These are phyloP conservation scores for Scaptomyza reducta DNA, from an alignment of 2,888 invertebrate species.

Conservation along the genomic window DNA sequence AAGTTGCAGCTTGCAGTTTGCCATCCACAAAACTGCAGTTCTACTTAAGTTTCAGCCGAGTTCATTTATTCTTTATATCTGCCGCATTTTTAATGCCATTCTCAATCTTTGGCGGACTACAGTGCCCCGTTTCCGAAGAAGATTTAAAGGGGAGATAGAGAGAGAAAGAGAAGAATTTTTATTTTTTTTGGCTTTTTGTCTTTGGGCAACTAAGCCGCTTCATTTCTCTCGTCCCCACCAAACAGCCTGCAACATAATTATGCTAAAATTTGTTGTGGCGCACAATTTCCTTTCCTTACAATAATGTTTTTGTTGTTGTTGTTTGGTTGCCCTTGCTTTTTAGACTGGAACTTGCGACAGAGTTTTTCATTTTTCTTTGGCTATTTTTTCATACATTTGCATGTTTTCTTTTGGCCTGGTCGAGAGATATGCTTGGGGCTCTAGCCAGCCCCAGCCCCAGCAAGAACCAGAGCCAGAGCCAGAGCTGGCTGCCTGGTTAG, in stretches of 20 bases:
- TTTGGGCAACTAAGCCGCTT: conserved; percentile 31
- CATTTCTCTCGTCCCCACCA: conserved; percentile 7
- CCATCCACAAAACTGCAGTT: conserved; percentile 43
- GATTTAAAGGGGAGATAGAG: not conserved
- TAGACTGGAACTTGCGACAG: conserved; percentile 47
- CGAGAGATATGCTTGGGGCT: conserved; percentile 30
- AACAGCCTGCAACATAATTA: conserved; percentile 66
- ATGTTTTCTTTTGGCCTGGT: conserved; percentile 52
- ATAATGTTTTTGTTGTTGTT: not conserved
- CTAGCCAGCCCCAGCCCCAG: conserved; percentile 10
- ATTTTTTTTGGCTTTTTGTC: conserved; percentile 42
- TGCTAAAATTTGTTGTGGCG: conserved; percentile 75
- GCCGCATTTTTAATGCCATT: conserved; percentile 70
- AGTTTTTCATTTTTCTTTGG: conserved; percentile 33
- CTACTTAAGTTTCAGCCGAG: conserved; percentile 42
- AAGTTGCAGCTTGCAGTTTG: conserved; percentile 19
- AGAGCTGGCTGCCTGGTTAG: conserved; percentile 1
- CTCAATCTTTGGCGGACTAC: conserved; percentile 45
- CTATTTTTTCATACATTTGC: conserved; percentile 35
- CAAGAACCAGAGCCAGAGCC: conserved; percentile 13
- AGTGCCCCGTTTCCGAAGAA: conserved; percentile 24
- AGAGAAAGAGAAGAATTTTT: conserved; percentile 30
- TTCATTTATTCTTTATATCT: conserved; percentile 72
- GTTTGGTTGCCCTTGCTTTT: conserved; percentile 26
- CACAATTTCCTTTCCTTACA: conserved; percentile 51